Base-by-base conservation (phyloP, 2,797 vertebrate species). In the Neoniphon sammara region DNA sequence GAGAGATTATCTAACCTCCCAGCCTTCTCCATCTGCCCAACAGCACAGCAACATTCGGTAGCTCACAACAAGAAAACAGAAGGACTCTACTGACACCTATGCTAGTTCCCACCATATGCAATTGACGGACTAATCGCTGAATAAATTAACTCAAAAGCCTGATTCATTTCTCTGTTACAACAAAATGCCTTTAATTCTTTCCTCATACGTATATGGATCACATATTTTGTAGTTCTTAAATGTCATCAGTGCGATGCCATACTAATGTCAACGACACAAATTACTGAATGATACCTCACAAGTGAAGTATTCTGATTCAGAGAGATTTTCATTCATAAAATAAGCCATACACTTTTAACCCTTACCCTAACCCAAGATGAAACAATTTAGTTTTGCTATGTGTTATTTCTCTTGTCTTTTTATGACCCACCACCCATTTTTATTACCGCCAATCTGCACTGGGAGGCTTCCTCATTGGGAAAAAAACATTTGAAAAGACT, bases 1-100 rank as follows among this genome's bases (percentile, higher is more conserved):
- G 34, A 59, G 72, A 76, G 57, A 89, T 93, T 85, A 92, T 78
- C 85, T 91, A 87, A 91, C 84, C 71, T 73, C 60, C 23, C 18
- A 71, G 50, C 75, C 71, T 86, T 66, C 74, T 72, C 72, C 78
- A 39, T 72, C 66, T 54, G 64, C 69, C 70, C 0, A 17, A 72
- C 21, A 76, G 76, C 46, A 39, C 58, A 36, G 30, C 60, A 47
- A 62, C 62, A 74, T 73, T 75, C 65, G 78, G 25, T 65, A 85
- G 66, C 78, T 59, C 68, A 72, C 23, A 50, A 11, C 15, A 72
- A 66, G 39, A 62, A 68, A 73, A 74, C 56, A 68, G 36, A 47
- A 36, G 75, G 65, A 68, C 81, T 87, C 72, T 75, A 54, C 66
- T 83, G 80, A 77, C 84, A 84, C 71, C 62, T 75, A 64, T 27